Conservation (phyloP, 2,113 vertebrate species). For the Labrus mixtus region DNA sequence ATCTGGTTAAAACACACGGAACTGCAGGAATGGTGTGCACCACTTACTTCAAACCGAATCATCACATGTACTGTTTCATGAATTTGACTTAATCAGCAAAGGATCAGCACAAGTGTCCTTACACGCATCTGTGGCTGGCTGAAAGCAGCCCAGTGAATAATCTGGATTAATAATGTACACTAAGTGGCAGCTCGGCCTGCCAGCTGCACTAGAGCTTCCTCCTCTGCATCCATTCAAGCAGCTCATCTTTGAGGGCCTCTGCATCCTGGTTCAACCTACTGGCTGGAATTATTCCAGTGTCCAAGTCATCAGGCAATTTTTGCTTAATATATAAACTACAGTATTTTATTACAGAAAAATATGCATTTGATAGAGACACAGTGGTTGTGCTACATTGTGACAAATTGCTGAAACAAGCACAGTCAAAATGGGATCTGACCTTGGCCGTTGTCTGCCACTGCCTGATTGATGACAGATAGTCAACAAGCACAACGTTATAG, state of each 20-base stretch:
- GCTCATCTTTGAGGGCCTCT: constrained; percentile 40
- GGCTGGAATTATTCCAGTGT: not conserved
- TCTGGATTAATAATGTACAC: constrained; percentile 54
- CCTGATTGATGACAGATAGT: constrained; percentile 63
- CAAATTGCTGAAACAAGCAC: constrained; percentile 4
- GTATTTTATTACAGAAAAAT: constrained; percentile 14
- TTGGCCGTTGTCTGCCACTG: constrained; percentile 49
- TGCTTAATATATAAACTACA: not conserved
- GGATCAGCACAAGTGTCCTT: constrained; percentile 39
- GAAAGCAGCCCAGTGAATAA: constrained; percentile 47
- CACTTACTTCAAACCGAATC: not conserved
- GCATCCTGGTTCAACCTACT: constrained; percentile 2
- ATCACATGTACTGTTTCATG: not conserved
- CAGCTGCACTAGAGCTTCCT: constrained; percentile 42
- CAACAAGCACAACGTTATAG: constrained; percentile 47
- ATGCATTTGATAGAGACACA: constrained; percentile 25
- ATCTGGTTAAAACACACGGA: not conserved
- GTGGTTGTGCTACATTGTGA: constrained; percentile 42
- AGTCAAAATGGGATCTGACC: constrained; percentile 55
- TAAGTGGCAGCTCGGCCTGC: constrained; percentile 36
- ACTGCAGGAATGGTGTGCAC: no score
- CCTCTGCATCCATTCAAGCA: constrained; percentile 34
- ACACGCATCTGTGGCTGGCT: constrained; percentile 1
- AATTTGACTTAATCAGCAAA: constrained; percentile 39
- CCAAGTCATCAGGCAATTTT: no score